Evolutionary conservation across 2,113 vertebrate species (phyloP).

Genomic region (Amblyornis subalaris): DNA sequence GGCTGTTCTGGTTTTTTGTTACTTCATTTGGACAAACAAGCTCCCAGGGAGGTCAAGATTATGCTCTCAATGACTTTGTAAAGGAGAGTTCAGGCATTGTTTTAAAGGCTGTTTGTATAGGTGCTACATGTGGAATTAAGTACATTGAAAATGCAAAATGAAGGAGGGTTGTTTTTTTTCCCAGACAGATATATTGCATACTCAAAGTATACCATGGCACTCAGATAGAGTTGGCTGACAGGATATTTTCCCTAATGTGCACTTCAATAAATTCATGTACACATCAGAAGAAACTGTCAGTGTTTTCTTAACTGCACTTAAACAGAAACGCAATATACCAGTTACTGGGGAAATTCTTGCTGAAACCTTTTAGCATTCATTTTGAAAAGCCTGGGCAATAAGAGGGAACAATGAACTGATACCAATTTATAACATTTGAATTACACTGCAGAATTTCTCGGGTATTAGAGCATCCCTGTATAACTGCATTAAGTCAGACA

Average conservation of each 20-base stretch:
- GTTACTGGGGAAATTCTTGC: constrained; percentile 11
- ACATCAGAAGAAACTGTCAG: background rate
- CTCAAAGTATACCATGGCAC: background rate
- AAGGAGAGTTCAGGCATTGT: background rate
- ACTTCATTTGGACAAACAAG: background rate
- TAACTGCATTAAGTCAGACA: background rate
- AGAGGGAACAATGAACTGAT: background rate
- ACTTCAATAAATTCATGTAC: constrained; percentile 20
- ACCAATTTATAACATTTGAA: background rate
- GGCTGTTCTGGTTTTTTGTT: background rate
- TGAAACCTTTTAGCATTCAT: background rate
- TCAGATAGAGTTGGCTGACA: background rate
- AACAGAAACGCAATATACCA: constrained; percentile 20
- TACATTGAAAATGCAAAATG: background rate
- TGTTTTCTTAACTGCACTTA: background rate
- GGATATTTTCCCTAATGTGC: background rate
- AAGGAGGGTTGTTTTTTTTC: background rate
- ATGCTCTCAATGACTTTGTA: background rate
- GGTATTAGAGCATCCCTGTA: background rate
- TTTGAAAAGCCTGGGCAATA: constrained; percentile 4
- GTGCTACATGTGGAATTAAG: background rate
- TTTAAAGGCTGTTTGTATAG: background rate
- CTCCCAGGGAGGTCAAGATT: background rate
- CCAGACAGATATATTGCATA: background rate
- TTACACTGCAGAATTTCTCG: background rate